Conservation (phyloP, 2,113 vertebrate species). For the Lethenteron camtschaticum region DNA sequence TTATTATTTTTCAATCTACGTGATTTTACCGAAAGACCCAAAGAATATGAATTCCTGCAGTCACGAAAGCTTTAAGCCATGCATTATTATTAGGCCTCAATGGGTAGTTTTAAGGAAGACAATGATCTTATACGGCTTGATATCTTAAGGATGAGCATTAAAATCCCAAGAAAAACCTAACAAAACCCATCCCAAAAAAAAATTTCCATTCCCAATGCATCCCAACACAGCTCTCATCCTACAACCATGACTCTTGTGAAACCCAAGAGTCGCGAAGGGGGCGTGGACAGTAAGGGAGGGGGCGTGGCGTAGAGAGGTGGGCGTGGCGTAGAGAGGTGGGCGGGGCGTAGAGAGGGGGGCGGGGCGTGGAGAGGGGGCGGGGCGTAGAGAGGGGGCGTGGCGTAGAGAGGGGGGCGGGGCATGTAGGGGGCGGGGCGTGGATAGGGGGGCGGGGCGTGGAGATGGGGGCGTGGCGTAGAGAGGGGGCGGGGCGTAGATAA, state of each 20-base stretch:
- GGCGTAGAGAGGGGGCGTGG: not conserved
- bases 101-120: too few relatives aligned
- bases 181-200: not conserved
- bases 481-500: not conserved
- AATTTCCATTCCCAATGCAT: not conserved
- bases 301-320: not conserved
- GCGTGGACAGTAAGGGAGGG: not conserved
- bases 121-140: not conserved
- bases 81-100: too few relatives aligned
- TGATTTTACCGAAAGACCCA: too few relatives aligned
- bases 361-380: not conserved
- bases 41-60: too few relatives aligned
- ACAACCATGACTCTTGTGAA: too few relatives aligned
- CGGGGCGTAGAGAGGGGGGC: not conserved
- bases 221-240: not conserved
- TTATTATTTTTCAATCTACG: too few relatives aligned
- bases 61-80: too few relatives aligned
- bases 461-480: not conserved
- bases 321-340: not conserved
- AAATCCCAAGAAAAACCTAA: not conserved
- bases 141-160: not conserved
- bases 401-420: not conserved
- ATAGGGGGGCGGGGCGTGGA: not conserved
- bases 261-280: not conserved
- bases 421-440: not conserved